Conservation (phyloP, 92 coral and sea anemone genomes). For the Zoanthus solanderi region DNA sequence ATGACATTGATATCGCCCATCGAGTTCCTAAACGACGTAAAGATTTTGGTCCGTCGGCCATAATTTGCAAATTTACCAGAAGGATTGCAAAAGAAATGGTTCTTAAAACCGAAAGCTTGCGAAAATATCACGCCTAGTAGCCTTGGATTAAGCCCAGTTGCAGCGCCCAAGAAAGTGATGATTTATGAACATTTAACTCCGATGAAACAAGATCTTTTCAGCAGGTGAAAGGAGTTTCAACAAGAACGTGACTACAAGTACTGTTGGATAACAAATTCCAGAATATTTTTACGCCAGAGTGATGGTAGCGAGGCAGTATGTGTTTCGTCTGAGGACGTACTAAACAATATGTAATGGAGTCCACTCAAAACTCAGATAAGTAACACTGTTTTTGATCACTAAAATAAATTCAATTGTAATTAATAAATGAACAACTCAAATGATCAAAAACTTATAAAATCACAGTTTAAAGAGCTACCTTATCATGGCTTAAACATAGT, state of each 20-base stretch:
- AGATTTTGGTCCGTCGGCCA: conserved; percentile 19
- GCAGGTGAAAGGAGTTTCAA: conserved; percentile 27
- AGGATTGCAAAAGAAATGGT: conserved; percentile 8
- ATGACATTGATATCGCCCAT: conserved; percentile 4
- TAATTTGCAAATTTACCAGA: conserved; percentile 26
- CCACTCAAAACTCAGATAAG: conserved; percentile 1
- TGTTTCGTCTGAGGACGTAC: conserved; percentile 30
- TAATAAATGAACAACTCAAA: neutral
- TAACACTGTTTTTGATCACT: conserved; percentile 11
- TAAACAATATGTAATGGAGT: conserved; percentile 1
- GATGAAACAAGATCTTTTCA: conserved; percentile 30
- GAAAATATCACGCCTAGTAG: conserved; percentile 13
- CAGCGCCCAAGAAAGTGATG: conserved; percentile 23
- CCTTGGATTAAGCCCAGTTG: conserved; percentile 30
- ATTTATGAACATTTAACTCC: conserved; percentile 31
- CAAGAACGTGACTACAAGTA: conserved; percentile 31
- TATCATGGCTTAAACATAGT: conserved; percentile 39
- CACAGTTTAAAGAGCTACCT: conserved; percentile 49
- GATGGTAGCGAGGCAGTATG: conserved; percentile 33
- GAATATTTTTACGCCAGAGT: conserved; percentile 32
- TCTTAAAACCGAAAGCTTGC: conserved; percentile 6
- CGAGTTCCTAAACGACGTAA: neutral
- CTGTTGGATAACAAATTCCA: conserved; percentile 31
- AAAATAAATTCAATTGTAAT: neutral
- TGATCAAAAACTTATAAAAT: conserved; percentile 33